Conservation (phyloP, 1,140 invertebrate species). For the Listronotus oregonensis region DNA sequence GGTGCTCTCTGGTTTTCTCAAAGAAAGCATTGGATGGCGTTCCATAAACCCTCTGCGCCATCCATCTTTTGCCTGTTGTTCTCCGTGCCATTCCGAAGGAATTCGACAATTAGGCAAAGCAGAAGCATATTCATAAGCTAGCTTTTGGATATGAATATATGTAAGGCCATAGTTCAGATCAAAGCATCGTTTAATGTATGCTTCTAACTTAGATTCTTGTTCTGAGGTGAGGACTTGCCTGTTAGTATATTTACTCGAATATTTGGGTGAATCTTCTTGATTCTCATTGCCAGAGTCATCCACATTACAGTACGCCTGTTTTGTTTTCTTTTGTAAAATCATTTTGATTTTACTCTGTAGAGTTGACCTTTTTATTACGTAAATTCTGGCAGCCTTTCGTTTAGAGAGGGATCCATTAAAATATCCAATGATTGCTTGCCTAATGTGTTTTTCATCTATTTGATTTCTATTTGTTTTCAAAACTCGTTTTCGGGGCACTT, state of each 20-base stretch:
- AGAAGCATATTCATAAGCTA: background rate
- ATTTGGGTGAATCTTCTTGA: background rate
- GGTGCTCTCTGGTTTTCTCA: background rate
- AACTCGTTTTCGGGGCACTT: background rate
- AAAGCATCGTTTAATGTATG: background rate
- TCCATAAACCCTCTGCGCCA: background rate
- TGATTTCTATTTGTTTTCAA: background rate
- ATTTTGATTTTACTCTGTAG: conserved; percentile 6
- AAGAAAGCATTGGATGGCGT: background rate
- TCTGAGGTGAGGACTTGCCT: no score
- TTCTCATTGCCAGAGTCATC: background rate
- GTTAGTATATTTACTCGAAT: no score
- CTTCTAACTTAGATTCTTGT: no score
- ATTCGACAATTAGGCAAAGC: background rate
- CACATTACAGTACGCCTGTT: background rate
- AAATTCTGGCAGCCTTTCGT: background rate
- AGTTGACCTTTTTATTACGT: background rate
- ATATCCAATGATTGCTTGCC: background rate
- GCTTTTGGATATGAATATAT: no score
- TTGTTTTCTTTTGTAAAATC: background rate
- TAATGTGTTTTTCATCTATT: background rate
- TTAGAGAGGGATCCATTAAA: background rate
- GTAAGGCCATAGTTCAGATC: background rate
- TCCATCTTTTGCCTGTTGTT: background rate
- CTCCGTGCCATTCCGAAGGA: background rate